Base-by-base conservation (phyloP, 2,113 vertebrate species). In the Bufo bufo region DNA sequence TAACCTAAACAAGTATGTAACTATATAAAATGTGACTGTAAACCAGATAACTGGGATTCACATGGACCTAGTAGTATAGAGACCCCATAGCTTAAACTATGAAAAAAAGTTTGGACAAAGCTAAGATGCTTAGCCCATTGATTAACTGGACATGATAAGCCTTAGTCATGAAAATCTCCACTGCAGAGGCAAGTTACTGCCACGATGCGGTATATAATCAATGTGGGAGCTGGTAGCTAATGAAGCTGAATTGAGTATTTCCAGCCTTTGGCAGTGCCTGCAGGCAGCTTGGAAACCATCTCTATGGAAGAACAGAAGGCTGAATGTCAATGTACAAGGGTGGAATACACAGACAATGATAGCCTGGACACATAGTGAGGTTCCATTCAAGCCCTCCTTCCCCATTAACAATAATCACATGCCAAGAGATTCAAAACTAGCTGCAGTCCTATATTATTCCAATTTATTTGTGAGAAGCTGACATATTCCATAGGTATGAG, bases 371-470 rank as follows among this genome's bases (percentile, higher is more conserved):
- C 89, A 82, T 52, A 80, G 6, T 45, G 20, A 16, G 82, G 47
- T 89, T 88, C 49, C 87, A 92, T 90, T 90, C 85, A 87, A 4
- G 14, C 14, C 58, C 59, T 20, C 82, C 90, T 87, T 81, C 81
- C 66, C 71, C 47, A 87, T 77, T 72, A 78, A 85, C 87, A 49
- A 91, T 88, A 47, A 91, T 87, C 87, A 90, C 87, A 89, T 78
- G 43, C 77, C 4, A 81, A 19, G 2, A 45, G 0, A 0, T 4
- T 77, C 78, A 50, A 90, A 81, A 90, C 2, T 4, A 17, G 71
- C 43, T 77, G 19, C 86, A 77, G 56, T 85, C 13, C 23, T 90
- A 45, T 54, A 11, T 78, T 89, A 82, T 0, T 90, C 16, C 58
- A 17, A 78, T 86, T 52, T 78, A 77, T 86, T 65, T 63, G 66